Evolutionary conservation across 2,113 vertebrate genomes (phyloP).

Genomic region (Eurypyga helias): DNA sequence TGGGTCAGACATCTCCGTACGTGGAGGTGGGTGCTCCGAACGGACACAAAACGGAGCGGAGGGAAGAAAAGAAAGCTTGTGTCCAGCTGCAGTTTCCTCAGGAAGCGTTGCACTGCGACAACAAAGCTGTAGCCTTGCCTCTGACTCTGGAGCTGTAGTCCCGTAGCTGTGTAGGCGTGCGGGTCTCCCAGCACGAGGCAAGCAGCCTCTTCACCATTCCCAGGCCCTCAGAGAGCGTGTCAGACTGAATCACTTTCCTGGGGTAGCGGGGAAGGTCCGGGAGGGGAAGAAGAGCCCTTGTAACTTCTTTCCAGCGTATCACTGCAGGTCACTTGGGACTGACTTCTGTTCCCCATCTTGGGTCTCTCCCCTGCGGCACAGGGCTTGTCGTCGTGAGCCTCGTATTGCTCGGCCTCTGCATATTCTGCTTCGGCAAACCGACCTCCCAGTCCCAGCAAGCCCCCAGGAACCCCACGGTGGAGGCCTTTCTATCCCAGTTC

Average conservation of each 20-base stretch:
- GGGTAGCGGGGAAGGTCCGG: background rate
- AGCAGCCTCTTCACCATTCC: background rate
- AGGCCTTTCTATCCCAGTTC: constrained; percentile 76
- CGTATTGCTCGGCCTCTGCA: background rate
- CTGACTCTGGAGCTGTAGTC: background rate
- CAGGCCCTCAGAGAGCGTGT: rapidly evolving
- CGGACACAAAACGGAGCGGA: background rate
- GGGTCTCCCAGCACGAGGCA: background rate
- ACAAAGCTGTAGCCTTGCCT: background rate
- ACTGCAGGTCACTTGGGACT: background rate
- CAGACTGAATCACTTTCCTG: background rate
- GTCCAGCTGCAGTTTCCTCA: background rate
- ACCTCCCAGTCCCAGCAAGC: constrained; percentile 27
- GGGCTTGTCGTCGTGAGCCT: background rate
- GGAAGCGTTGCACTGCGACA: background rate
- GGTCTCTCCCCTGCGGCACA: background rate
- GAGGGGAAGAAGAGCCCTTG: background rate
- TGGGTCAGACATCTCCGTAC: background rate
- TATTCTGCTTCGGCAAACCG: background rate
- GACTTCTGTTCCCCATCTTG: background rate
- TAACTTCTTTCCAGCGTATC: background rate
- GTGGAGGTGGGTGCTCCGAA: background rate
- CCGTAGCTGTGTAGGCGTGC: background rate
- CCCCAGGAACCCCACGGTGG: constrained; percentile 43
- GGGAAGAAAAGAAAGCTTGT: background rate